Evolutionary conservation across 2,113 vertebrate genomes (phyloP), one percentile per base, ranked within the genome.

Genomic region (Apteryx mantelli): DNA sequence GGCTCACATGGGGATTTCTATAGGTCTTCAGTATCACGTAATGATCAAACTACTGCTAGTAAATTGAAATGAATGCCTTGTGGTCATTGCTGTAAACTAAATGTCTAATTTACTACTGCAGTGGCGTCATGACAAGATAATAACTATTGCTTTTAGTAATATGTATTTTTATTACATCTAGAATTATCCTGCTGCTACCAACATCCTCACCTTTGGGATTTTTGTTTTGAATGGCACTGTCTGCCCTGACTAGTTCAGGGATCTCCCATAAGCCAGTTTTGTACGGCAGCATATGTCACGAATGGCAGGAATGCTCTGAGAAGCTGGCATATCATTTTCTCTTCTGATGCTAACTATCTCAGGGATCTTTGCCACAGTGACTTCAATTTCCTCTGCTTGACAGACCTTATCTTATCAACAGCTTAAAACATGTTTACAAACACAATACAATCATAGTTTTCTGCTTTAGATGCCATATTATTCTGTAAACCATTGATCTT

Each of bases 401-500:
- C 89, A 97, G 95, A 96, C 85, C 81, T 97, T 97, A 97, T 94
- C 96, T 93, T 97, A 96, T 94, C 93, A 96, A 60, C 65, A 86
- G 81, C 86, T 97, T 96, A 96, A 97, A 97, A 81, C 86, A 58
- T 96, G 75, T 97, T 98, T 98, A 94, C 80, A 93, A 97, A 95
- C 90, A 94, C 88, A 96, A 88, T 88, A 78, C 77, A 93, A 91
- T 97, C 74, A 82, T 92, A 92, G 86, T 42, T 69, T 75, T 96
- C 65, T 91, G 80, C 60, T 93, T 95, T 90, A 77, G 78, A 85
- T 85, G 94, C 58, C 94, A 97, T 95, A 93, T 96, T 95, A 53
- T 97, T 96, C 91, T 95, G 89, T 95, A 95, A 97, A 75, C 81
- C 94, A 94, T 92, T 97, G 94, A 97, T 97, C 91, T 97, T 97